Conservation (phyloP, 2,888 invertebrate genomes). For the Drosophila diplacantha region DNA sequence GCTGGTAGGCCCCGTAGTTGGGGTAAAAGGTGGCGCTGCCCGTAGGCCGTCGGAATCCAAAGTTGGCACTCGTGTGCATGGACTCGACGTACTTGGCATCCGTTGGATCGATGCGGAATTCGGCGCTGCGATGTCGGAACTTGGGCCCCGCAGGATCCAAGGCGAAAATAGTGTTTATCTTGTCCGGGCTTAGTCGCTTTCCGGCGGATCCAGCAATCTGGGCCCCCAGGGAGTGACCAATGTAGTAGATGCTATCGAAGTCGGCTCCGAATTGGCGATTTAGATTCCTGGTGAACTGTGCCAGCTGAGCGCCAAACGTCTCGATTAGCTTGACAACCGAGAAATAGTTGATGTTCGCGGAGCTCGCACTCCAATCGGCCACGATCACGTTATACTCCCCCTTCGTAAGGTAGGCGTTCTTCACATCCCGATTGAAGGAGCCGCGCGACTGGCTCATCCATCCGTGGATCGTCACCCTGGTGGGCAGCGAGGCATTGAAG, state of each 20-base stretch:
- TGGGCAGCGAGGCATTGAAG: conserved; percentile 68
- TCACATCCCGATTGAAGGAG: conserved; percentile 70
- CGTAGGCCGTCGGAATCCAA: conserved; percentile 72
- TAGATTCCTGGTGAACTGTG: conserved; percentile 67
- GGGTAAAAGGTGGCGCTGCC: conserved; percentile 77
- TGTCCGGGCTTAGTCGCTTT: conserved; percentile 59
- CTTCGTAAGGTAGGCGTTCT: conserved; percentile 67
- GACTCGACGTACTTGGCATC: conserved; percentile 76
- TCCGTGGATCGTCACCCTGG: conserved; percentile 73
- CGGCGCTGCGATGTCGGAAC: conserved; percentile 62
- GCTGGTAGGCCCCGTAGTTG: conserved; percentile 74
- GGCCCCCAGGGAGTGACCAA: conserved; percentile 77
- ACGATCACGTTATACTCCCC: conserved; percentile 71
- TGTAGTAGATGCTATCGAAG: conserved; percentile 65
- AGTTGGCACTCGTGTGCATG: conserved; percentile 75
- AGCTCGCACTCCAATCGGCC: conserved; percentile 74
- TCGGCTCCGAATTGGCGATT: conserved; percentile 44
- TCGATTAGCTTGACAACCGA: conserved; percentile 67
- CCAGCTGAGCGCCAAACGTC: conserved; percentile 66
- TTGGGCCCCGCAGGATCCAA: conserved; percentile 76
- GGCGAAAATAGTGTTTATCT: conserved; percentile 74
- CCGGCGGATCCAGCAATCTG: conserved; percentile 76
- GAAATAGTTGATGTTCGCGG: conserved; percentile 71
- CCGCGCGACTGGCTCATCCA: conserved; percentile 74
- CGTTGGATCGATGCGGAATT: conserved; percentile 71